Base-by-base conservation (phyloP, 2,888 invertebrate genomes). In the Norana najaformis region DNA sequence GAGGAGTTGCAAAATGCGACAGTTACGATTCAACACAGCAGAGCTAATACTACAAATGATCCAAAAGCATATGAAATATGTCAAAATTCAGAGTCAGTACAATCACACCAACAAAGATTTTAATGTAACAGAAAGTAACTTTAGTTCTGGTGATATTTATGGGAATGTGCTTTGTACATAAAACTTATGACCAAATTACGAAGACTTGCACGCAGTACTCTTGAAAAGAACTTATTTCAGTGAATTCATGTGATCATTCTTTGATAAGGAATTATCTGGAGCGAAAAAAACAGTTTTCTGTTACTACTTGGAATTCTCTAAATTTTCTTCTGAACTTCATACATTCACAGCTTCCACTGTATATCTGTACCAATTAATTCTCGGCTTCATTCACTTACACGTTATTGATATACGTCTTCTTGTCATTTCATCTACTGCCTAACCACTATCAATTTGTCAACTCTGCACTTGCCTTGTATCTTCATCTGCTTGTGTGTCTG, bases 1-100 rank as follows among this genome's bases (percentile, higher is more conserved):
- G n/a, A 93, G 89, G 88, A 93, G 88, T 90, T 92, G 92, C 82
- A 93, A 90, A 37, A 93, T 92, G 16, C 89, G 37, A n/a, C 37
- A 37, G 85, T 89, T 85, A n/a, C 53, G 37, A 20, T 89, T 83
- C 47, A 36, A 30, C 83, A 89, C 89, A 34, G 38, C 39, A 85
- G 82, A 34, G 39, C 82, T 47, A 38, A 89, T 37, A n/a, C 89
- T 89, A 83, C 34, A 36, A 36, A 83, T 13, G n/a, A 37, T 69
- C 30, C 14, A 69, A 13, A 69, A 47, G 47, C 47, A 47, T 20
- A 47, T 23, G 23, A 23, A 47, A 47, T 23, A 23, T 47, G 69
- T 69, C 69, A 69, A 69, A 69, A 69, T n/a, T n/a, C n/a, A 13
- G 23, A 53, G 23, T 53, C 30, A 53, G 3, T 41, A 23, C 23